Evolutionary conservation across 1,140 invertebrate genomes (phyloP), one percentile per base, ranked within the genome.

Genomic region (Hirudo medicinalis): DNA sequence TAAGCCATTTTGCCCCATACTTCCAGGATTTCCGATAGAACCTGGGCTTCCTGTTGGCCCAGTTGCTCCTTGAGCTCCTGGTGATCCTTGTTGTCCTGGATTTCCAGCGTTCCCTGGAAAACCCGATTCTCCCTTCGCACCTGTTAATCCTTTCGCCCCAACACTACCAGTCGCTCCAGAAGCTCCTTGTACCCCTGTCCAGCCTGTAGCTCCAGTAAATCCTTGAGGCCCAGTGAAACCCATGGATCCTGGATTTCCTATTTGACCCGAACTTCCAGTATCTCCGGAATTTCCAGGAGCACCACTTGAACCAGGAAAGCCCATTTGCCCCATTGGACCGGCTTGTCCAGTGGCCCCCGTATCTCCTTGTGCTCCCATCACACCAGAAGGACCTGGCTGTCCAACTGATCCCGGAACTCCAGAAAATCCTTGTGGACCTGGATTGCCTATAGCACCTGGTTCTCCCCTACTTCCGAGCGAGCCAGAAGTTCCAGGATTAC

Each of bases 1-100:
- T 19, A 68, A 20, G 6, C 67, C 67, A n/a, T 70, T 70, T 54
- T 22, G 25, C 69, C 54, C 49, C 54, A 29, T 9, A 57, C 19
- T 22, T n/a, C 90, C 69, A 8, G 69, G 40, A 22, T 53, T 55
- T 70, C 69, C 69, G 6, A 43, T 53, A 17, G 20, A 49, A 49
- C 43, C 43, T 17, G 43, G 43, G 13, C 5, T 49, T 49, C 43
- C 43, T 49, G 43, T 49, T 49, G 9, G 27, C 13, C 70, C 70
- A 60, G 70, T 29, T 27, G 19, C 32, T 36, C 70, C 70, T 54
- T 25, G 54, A 32, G 53, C 5, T 27, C 69, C 69, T 15, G 54
- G 69, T 11, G 69, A 27, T 54, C 69, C 69, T 70, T 53, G 22
- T n/a, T 27, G 27, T 20, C 70, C 70, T 9, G 70, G 70, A 27